These are phyloP conservation scores for Corvus cornix DNA, from an alignment of 2,113 vertebrate species.

Conservation along the genomic window DNA sequence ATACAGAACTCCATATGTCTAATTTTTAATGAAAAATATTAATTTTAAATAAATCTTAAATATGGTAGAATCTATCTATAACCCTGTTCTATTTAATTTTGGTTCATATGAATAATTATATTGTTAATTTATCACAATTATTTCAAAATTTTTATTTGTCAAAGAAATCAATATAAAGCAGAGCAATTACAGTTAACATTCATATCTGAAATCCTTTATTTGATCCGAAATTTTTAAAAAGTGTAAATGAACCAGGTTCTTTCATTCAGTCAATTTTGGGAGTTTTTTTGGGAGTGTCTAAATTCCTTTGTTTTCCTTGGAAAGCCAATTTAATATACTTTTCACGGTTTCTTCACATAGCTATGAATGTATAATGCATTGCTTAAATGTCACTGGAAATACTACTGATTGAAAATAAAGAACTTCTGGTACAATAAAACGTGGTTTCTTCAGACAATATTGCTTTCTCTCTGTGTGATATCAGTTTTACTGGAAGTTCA, in stretches of 20 bases:
- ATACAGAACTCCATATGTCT: neutral
- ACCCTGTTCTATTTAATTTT: neutral
- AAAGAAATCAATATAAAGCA: neutral
- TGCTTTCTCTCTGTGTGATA: neutral
- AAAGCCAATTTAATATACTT: neutral
- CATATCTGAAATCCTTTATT: neutral
- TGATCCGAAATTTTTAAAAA: neutral
- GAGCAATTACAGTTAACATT: neutral
- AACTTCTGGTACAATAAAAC: neutral
- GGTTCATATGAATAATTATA: neutral
- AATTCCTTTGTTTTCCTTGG: neutral
- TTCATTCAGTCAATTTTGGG: neutral
- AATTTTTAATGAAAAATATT: neutral
- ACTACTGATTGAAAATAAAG: neutral
- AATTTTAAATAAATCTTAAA: neutral
- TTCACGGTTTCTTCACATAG: rapidly evolving
- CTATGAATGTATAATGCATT: neutral
- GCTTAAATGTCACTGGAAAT: neutral
- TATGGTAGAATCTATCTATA: neutral
- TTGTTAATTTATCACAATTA: neutral
- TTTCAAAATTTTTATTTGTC: neutral
- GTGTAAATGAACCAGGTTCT: neutral
- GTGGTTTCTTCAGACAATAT: neutral
- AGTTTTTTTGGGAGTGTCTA: neutral
- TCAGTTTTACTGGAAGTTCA: neutral